Base-by-base conservation (phyloP, 2,888 invertebrate species). In the Trissolcus japonicus region DNA sequence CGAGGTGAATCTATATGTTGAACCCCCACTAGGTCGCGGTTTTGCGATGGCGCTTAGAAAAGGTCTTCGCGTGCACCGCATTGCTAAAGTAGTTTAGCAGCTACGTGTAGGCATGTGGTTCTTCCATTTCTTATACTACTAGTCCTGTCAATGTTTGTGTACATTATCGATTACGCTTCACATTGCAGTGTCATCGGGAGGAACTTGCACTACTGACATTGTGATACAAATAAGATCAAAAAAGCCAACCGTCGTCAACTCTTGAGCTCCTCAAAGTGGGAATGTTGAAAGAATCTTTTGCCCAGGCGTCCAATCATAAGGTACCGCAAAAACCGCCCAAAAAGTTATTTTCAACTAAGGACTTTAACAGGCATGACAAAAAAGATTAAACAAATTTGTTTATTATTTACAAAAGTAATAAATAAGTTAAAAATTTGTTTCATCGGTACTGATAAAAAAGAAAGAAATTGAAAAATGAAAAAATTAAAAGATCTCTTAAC, bases 261-360 rank as follows among this genome's bases (percentile, higher is more conserved):
- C 14, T n/a, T 11, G 14, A 17, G 17, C 11, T 19, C 11, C 48
- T 48, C 16, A 21, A 17, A 51, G 14, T 85, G 87, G 88, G 87
- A 87, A 90, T 90, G 90, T 91, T 92, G 91, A 91, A 90, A 86
- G 90, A 91, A 89, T 91, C 91, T 90, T 89, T 93, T 88, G 89
- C 91, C 88, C 91, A 91, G 90, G 93, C 92, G 90, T 92, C 92
- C 90, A 93, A 93, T 92, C 93, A 93, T 93, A 94, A 94, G 94
- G 94, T 94, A 91, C n/a, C 0, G 1, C 11, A 14, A 29, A 54
- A 54, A 51, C 19, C 17, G 6, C 7, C 25, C 35, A 35, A 35
- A 35, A 6, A 25, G 4, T 25, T 25, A 4, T 25, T 25, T 21
- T 1, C 1, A 21, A 21, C 4, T 4, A 21, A 21, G 4, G 4